Evolutionary conservation across 2,797 vertebrate genomes (phyloP), one percentile per base, ranked within the genome.

Genomic region (Dipus sagitta): DNA sequence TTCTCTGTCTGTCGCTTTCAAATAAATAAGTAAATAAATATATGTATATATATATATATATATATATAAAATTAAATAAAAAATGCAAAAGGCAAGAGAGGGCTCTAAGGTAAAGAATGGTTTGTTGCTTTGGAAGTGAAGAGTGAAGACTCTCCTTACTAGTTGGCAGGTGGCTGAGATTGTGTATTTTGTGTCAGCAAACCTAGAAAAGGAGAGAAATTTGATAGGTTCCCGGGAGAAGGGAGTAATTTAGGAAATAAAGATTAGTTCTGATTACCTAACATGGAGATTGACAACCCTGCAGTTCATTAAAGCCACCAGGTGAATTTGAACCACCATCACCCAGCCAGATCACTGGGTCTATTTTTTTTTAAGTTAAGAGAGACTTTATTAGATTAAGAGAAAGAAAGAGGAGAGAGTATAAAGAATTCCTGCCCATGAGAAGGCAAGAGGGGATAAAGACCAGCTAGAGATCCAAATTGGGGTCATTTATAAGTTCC

Each of bases 161-260:
- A 52, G 78, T 54, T 42, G 32, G 54, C 28, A 77, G 24, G 23
- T 52, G 11, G 15, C 23, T 60, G 3, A 2, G 85, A 64, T 81
- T 85, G 26, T 72, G 77, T 54, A 76, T 93, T 90, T 82, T 85
- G 18, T 30, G 70, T 83, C 47, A 78, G 52, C 21, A 92, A 91
- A 88, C 38, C 6, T 58, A 6, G 13, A 65, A 42, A 8, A 75
- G 6, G 30, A 77, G 52, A 58, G 64, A 83, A 2, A 88, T 60
- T 52, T 87, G 13, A 81, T 10, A 91, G 74, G 14, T 78, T 90
- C 47, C 17, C 88, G 77, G 71, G 12, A 77, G 20, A 89, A 81
- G 80, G n/a, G 18, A 81, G 65, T 65, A 68, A 77, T 34, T 65
- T 79, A 74, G 42, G 81, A 68, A 54, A 71, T 74, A 64, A 64